Percentiles rank a stretch among this genome's conserved stretches.
Conservation (phyloP, 2,888 invertebrate genomes). For the Apotomis betuletana region DNA sequence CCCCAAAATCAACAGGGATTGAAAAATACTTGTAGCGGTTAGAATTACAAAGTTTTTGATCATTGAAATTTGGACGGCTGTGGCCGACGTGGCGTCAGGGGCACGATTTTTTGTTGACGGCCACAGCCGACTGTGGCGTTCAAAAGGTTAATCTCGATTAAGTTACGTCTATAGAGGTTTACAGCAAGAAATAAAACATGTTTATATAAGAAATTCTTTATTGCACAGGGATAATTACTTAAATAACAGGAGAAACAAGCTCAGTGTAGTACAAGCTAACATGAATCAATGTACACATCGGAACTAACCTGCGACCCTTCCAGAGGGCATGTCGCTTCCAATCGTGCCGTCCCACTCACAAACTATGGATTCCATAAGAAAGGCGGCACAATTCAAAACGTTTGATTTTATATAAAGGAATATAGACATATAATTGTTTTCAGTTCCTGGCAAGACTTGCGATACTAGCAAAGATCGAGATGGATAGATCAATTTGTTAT, state of each 20-base stretch:
- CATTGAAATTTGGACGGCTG: too few species aligned
- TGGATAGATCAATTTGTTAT: constrained; percentile 16
- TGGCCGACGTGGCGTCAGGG: too few species aligned
- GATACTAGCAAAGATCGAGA: neutral
- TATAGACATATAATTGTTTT: neutral
- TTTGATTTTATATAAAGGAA: neutral
- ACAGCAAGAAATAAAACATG: constrained; percentile 45
- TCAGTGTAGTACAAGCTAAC: constrained; percentile 48
- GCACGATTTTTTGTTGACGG: too few species aligned
- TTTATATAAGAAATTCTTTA: constrained; percentile 70
- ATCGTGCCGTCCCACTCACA: neutral
- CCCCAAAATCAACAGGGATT: too few species aligned
- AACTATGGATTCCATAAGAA: neutral
- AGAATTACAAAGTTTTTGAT: too few species aligned
- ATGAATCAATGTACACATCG: constrained; percentile 45
- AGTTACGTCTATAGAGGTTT: neutral
- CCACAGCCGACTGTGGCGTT: too few species aligned
- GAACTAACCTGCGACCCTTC: neutral
- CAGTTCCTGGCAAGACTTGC: constrained; percentile 32
- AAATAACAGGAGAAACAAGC: constrained; percentile 62
- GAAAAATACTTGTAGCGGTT: too few species aligned
- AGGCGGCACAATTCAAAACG: neutral
- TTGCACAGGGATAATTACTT: constrained; percentile 76
- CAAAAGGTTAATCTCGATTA: too few species aligned
- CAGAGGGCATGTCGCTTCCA: neutral